These are phyloP conservation scores for Chaenogobius annularis DNA, from an alignment of 2,113 vertebrate genomes.

Conservation along the genomic window DNA sequence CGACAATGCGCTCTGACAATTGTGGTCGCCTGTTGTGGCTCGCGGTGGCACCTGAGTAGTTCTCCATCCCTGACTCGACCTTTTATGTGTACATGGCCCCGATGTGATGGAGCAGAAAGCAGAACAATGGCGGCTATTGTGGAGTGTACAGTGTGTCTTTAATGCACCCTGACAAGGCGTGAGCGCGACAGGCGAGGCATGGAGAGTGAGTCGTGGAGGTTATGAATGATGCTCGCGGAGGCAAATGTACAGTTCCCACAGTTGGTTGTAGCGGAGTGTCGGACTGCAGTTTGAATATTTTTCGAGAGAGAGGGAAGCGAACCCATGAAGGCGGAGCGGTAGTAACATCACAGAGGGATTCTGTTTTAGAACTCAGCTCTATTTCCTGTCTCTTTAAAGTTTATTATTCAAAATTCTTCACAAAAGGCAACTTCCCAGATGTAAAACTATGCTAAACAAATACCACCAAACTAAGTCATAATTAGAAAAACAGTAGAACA, in stretches of 20 bases:
- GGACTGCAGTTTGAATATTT: not conserved
- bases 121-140: conserved; percentile 56
- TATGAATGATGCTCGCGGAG: conserved; percentile 36
- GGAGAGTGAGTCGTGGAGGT: conserved; percentile 33
- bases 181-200: conserved; percentile 19
- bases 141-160: conserved; percentile 45
- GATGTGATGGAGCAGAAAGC: conserved; percentile 26
- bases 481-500: no score
- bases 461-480: no score
- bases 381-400: no score
- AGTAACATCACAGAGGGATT: no score
- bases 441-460: no score
- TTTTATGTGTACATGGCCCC: conserved; percentile 33
- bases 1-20: conserved; percentile 31
- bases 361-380: no score
- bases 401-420: no score
- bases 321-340: no score
- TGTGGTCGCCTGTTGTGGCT: conserved; percentile 3
- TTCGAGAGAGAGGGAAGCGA: not conserved
- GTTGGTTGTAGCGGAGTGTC: not conserved
- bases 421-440: no score
- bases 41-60: conserved; percentile 41
- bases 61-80: not conserved
- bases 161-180: conserved; percentile 57
- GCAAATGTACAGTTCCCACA: conserved; percentile 31